Base-by-base conservation (phyloP, 2,113 vertebrate species). In the Gorsachius goisagi region DNA sequence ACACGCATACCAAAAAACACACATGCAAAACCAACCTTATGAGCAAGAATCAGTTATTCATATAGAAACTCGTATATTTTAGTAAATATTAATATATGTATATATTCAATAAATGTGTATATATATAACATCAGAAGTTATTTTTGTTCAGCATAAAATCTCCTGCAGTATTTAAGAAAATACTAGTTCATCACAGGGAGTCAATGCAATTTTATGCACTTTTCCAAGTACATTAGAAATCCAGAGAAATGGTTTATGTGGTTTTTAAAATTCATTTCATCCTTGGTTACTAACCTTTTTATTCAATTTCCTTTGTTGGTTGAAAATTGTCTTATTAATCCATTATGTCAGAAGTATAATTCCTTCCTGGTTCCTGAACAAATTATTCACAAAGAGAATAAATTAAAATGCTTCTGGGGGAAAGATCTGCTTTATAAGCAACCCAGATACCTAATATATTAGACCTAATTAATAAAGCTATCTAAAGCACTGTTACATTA, bases 321-420 rank as follows among this genome's bases (percentile, higher is more conserved):
- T 96, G 91, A 97, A 97, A 94, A 83, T 71, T 92, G 16, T 52
- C 50, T 90, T 95, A 72, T 94, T 90, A 95, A 94, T 97, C 93
- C 20, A n/a, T 80, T 85, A 62, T 85, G 45, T 95, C 44, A 72
- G 88, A 71, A 95, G 39, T 74, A 80, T 75, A 77, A 97, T 95
- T 78, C 62, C 33, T 95, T 91, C 85, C 75, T 92, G 11, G 39
- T 88, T 97, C 71, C 60, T 92, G 86, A 94, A 67, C 55, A 97
- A 96, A 94, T 96, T 90, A 96, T 93, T 97, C 93, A 73, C 87
- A 93, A 95, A 94, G 67, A 66, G 69, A 82, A 85, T 96, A 66
- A 84, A 97, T 95, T 96, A 93, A 85, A 95, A 94, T n/a, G 45
- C 63, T 96, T 96, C 84, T 80, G 74, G 55, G 68, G 11, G 14